Conservation (phyloP, 1,140 invertebrate species). For the Zeugodacus cucurbitae region DNA sequence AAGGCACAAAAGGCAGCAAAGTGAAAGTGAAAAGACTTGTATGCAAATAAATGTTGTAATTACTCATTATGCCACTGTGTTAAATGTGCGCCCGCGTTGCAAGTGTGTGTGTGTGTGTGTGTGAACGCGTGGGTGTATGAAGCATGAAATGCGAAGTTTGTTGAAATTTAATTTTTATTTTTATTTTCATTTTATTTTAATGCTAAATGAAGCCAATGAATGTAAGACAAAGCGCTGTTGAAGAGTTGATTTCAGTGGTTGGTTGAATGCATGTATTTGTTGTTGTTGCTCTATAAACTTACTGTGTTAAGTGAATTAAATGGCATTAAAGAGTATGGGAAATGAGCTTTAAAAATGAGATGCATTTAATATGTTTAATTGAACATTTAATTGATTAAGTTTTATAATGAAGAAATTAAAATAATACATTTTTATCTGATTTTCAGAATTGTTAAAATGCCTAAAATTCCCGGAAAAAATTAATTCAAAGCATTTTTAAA, state of each 20-base stretch:
- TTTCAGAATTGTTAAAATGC: too few species aligned
- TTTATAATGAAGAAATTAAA: too few species aligned
- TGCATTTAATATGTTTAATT: too few species aligned
- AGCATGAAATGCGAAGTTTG: neutral
- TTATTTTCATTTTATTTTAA: neutral
- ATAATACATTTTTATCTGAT: too few species aligned
- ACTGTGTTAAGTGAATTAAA: too few species aligned
- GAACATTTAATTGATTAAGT: too few species aligned
- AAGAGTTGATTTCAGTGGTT: neutral
- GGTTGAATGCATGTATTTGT: neutral
- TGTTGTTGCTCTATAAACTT: too few species aligned
- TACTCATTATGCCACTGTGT: conserved; percentile 31
- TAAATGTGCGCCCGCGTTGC: neutral
- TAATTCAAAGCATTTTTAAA: too few species aligned
- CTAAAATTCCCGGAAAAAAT: too few species aligned
- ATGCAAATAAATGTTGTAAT: conserved; percentile 36
- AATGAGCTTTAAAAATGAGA: too few species aligned
- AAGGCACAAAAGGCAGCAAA: conserved; percentile 18
- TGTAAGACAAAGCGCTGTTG: neutral
- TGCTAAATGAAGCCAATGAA: neutral
- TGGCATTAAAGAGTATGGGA: too few species aligned
- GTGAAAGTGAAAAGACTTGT: conserved; percentile 31
- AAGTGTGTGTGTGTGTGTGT: neutral
- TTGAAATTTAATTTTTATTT: neutral
- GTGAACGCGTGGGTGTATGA: neutral